A percentile compares a stretch with the other conserved stretches of the same genome.
Evolutionary conservation across 2,888 invertebrate genomes (phyloP).

Genomic region (Eurytoma californica): DNA sequence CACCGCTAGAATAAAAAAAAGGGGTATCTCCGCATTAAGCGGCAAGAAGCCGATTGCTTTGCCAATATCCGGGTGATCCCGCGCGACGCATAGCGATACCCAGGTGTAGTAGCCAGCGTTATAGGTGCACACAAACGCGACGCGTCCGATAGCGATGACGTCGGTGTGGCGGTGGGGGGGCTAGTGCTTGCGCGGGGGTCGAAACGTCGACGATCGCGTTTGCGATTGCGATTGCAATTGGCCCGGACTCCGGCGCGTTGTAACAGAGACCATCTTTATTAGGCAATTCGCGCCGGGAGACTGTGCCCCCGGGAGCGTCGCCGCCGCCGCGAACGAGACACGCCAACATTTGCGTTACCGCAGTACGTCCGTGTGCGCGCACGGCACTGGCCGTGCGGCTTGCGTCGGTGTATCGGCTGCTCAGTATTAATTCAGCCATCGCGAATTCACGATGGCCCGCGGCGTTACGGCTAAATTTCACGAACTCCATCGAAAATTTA

Average conservation of each 20-base stretch:
- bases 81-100: too few relatives aligned
- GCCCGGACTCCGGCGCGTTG: neutral
- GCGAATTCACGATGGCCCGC: constrained; percentile 23
- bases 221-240: constrained; percentile 34
- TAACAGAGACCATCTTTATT: constrained; percentile 48
- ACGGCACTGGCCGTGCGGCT: neutral
- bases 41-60: too few relatives aligned
- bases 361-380: neutral
- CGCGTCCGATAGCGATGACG: constrained; percentile 5
- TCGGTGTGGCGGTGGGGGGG: neutral
- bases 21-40: too few relatives aligned
- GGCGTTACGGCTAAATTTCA: constrained; percentile 11
- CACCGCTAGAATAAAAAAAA: too few relatives aligned
- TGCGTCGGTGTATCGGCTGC: neutral
- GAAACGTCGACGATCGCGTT: constrained; percentile 24
- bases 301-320: constrained; percentile 37
- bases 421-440: constrained; percentile 47
- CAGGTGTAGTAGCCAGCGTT: too few relatives aligned
- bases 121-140: too few relatives aligned
- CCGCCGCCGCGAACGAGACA: neutral
- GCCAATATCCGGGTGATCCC: too few relatives aligned
- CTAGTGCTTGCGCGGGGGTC: neutral
- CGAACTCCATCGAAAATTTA: constrained; percentile 25
- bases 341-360: constrained; percentile 1
- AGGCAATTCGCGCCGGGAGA: constrained; percentile 45